Evolutionary conservation across 2,888 invertebrate species (phyloP).

Genomic region (Aphidius colemani): DNA sequence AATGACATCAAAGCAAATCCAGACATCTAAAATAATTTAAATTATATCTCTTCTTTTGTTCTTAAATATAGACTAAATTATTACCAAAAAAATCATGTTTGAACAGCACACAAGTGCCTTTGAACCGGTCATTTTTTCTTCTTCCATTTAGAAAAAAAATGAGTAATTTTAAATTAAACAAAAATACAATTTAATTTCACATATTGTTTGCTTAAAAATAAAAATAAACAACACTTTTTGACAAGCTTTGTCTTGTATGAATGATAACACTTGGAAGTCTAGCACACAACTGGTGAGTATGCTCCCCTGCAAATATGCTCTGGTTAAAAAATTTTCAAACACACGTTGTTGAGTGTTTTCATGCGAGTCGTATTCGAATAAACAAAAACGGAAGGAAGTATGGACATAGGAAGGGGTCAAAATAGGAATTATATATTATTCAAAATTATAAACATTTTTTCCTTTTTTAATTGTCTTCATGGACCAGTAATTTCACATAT

Average conservation of each 20-base stretch:
- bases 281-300: conserved; percentile 3
- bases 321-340: background rate
- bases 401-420: conserved; percentile 44
- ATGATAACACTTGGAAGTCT: conserved; percentile 32
- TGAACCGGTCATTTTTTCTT: conserved; percentile 41
- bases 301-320: conserved; percentile 8
- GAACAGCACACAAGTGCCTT: conserved; percentile 54
- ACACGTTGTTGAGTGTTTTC: conserved; percentile 43
- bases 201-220: background rate
- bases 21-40: conserved; percentile 66
- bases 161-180: background rate
- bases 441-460: no score
- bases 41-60: background rate
- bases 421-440: conserved; percentile 30
- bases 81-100: conserved; percentile 56
- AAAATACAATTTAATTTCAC: background rate
- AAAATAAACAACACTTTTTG: background rate
- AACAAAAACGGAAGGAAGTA: conserved; percentile 58
- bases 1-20: conserved; percentile 73
- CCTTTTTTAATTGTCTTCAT: no score
- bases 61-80: conserved; percentile 27
- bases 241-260: conserved; percentile 27
- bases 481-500: no score
- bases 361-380: conserved; percentile 50
- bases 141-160: conserved; percentile 38